Base-by-base conservation (phyloP, 2,888 invertebrate species). In the Pseudeuparius sepicola region DNA sequence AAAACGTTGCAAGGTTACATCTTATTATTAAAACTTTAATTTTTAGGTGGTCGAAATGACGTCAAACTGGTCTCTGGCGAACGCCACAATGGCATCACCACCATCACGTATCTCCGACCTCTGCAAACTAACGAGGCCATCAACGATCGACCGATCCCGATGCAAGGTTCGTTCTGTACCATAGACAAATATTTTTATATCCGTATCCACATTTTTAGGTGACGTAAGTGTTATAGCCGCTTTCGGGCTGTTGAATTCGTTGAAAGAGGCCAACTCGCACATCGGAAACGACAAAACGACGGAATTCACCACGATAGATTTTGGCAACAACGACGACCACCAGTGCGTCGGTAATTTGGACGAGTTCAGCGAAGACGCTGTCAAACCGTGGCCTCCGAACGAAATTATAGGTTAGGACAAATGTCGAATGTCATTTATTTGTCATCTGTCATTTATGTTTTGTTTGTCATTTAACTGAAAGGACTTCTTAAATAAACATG, bases 241-340 rank as follows among this genome's bases (percentile, higher is more conserved):
- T 3, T 84, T 90, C 47, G 90, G 92, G 0, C 80, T 82, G 0
- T 66, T 92, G 16, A 88, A 87, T 65, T 68, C 73, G 0, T 64
- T 76, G 33, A 75, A 75, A 47, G 88, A 90, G 57, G 87, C 89
- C 4, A 87, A 87, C 51, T 83, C 88, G 0, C 90, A 90, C 57
- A 74, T 75, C 31, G 69, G 71, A 41, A 71, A 73, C 54, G 82
- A 83, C 52, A 77, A 75, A 48, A 83, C 81, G 1, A 70, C 68
- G 45, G 75, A 68, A 32, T 83, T 86, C 50, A 71, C 80, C 45
- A 75, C 76, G 50, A 75, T 89, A n/a, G 81, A 87, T 64, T 88
- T 88, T 55, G 76, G 78, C 23, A 53, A 58, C 7, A 53, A 73
- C 67, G 76, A 80, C 54, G 81, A 84, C 55, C 75, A 82, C 54